Evolutionary conservation across 2,888 invertebrate species (phyloP).

Genomic region (Harmothoe impar): DNA sequence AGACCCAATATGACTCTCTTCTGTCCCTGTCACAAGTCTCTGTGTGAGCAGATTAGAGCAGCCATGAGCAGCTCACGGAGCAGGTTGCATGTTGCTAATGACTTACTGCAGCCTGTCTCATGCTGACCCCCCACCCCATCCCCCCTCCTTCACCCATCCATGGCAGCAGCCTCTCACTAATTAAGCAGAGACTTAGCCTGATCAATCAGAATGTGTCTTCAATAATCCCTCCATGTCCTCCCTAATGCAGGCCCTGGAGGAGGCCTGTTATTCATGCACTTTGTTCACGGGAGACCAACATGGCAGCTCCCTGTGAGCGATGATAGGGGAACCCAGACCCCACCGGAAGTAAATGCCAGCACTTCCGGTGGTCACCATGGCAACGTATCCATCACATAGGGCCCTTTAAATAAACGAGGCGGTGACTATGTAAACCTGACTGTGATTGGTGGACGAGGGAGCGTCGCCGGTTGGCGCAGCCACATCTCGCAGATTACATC

Average conservation of each 20-base stretch:
- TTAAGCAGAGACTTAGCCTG: slow-evolving; percentile 29
- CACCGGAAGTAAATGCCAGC: not conserved
- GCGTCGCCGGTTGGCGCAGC: not conserved
- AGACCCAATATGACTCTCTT: no score
- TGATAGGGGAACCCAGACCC: not conserved
- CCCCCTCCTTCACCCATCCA: not conserved
- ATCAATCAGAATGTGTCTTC: not conserved
- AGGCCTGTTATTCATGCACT: not conserved
- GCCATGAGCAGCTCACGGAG: no score
- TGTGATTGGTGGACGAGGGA: not conserved
- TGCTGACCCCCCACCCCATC: not conserved
- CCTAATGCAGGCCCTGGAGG: not conserved
- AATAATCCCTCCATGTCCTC: not conserved
- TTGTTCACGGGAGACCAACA: not conserved
- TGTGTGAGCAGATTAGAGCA: no score
- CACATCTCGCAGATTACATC: slow-evolving; percentile 20
- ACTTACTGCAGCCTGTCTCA: no score
- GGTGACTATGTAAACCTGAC: slow-evolving; percentile 17
- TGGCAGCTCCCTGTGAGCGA: slow-evolving; percentile 3
- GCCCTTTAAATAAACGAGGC: not conserved
- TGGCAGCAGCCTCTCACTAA: not conserved
- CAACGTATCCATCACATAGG: not conserved
- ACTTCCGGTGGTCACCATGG: slow-evolving; percentile 35
- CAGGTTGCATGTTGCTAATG: no score
- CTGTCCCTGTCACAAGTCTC: no score